A percentile compares a stretch with the other conserved stretches of the same genome.
These are phyloP conservation scores for Drymodes brunneopygia DNA, from an alignment of 2,113 vertebrate genomes.

Conservation along the genomic window DNA sequence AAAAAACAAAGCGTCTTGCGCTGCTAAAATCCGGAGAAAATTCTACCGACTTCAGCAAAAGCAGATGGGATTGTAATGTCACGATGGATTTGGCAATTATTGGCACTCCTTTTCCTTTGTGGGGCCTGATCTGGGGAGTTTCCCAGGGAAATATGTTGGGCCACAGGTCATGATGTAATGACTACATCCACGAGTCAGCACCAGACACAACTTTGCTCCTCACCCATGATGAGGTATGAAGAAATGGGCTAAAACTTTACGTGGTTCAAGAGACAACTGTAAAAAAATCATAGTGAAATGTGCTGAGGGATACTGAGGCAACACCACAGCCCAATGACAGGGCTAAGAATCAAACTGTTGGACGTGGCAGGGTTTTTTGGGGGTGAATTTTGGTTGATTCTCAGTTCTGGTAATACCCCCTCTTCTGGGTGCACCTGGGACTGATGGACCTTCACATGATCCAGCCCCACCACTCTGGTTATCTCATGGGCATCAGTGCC, in stretches of 20 bases:
- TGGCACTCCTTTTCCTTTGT: background rate
- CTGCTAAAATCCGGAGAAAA: background rate
- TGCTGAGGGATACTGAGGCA: background rate
- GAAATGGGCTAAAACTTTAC: background rate
- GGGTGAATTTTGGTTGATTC: background rate
- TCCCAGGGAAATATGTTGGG: background rate
- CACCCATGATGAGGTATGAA: background rate
- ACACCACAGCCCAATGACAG: background rate
- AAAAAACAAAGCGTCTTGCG: too few relatives aligned
- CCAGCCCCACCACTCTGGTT: background rate
- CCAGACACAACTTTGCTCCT: background rate
- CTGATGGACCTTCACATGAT: rapidly evolving
- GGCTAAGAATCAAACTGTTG: background rate
- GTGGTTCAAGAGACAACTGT: background rate
- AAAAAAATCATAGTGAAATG: background rate
- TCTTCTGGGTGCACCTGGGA: rapidly evolving
- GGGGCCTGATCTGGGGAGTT: background rate
- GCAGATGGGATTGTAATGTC: background rate
- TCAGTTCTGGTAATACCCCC: background rate
- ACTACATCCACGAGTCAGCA: background rate
- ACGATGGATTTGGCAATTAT: background rate
- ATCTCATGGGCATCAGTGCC: background rate
- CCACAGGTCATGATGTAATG: rapidly evolving
- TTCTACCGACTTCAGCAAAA: background rate
- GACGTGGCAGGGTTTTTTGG: rapidly evolving